Base-by-base conservation (phyloP, 1,140 invertebrate species). In the Homalodisca vitripennis region DNA sequence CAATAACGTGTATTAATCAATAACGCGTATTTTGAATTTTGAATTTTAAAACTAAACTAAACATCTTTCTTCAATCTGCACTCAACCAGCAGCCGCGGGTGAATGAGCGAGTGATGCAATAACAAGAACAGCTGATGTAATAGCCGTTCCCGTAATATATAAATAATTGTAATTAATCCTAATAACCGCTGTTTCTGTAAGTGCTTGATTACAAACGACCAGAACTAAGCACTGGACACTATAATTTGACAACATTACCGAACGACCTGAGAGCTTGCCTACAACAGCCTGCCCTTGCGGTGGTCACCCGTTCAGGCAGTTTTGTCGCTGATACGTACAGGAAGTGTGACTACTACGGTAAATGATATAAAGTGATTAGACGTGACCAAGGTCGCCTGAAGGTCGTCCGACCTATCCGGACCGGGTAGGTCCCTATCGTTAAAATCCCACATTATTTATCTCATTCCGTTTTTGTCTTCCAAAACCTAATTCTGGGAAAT, bases 271-370 rank as follows among this genome's bases (percentile, higher is more conserved):
- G 34, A 41, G 17, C 6, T 10, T 10, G 6, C 17, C 34, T 51
- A 14, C 17, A 10, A 3, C 17, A 51, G 14, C 48, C 3, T 20
- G 3, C 48, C 14, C n/a, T 22, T 22, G 17, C 22, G 48, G n/a
- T 3, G 3, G 17, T 20, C 48, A 20, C 17, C 17, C 17, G 17
- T 51, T 51, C 48, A 20, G 17, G 3, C 22, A 3, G 48, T 51
- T 51, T 10, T 51, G 22, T n/a, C 22, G 48, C 14, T 22, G 22
- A 51, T 51, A 20, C 17, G 6, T 51, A 20, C 48, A 51, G 48
- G 48, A 51, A 51, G 48, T 51, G 48, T 22, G 48, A n/a, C n/a
- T n/a, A n/a, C n/a, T n/a, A 51, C 17, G 22, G 48, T 51, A 51
- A 51, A 22, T 20, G n/a, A 51, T 51, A 51, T n/a, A 3, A 3